A percentile compares a stretch with the other conserved stretches of the same genome.
Evolutionary conservation across 2,797 vertebrate species (phyloP).

Genomic region (Rousettus madagascariensis): DNA sequence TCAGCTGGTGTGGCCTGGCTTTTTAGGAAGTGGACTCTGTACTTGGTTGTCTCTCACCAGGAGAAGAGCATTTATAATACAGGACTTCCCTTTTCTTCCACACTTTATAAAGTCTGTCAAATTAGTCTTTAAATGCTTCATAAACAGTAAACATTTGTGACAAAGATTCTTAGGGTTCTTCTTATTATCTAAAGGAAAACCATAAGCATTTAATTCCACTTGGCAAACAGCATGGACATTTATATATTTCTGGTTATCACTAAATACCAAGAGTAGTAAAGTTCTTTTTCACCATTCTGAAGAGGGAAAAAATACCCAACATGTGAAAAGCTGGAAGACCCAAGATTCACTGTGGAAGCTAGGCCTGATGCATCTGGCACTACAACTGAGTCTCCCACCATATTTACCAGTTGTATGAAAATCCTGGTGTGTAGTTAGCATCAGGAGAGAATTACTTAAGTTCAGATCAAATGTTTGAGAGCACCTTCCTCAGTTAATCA

Average conservation of each 20-base stretch:
- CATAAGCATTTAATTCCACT: neutral
- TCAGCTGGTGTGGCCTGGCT: neutral
- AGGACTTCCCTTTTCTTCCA: neutral
- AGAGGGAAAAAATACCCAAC: neutral
- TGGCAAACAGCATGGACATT: neutral
- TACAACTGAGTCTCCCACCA: neutral
- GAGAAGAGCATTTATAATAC: neutral
- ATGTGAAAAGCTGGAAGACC: neutral
- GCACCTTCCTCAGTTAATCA: neutral
- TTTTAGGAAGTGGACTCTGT: neutral
- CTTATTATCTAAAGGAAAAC: neutral
- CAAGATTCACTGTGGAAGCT: neutral
- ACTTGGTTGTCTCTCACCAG: neutral
- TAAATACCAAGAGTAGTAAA: neutral
- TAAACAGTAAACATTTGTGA: neutral
- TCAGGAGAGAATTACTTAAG: neutral
- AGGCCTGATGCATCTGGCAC: neutral
- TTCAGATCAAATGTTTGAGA: neutral
- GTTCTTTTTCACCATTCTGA: neutral
- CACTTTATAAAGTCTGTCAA: neutral
- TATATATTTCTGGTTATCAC: neutral
- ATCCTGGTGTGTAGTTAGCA: neutral
- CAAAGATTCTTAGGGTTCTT: neutral
- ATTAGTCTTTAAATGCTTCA: slow-evolving; percentile 7
- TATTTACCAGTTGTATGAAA: neutral